These are phyloP conservation scores for Diabrotica virgifera DNA, from an alignment of 1,140 invertebrate genomes.

Conservation along the genomic window DNA sequence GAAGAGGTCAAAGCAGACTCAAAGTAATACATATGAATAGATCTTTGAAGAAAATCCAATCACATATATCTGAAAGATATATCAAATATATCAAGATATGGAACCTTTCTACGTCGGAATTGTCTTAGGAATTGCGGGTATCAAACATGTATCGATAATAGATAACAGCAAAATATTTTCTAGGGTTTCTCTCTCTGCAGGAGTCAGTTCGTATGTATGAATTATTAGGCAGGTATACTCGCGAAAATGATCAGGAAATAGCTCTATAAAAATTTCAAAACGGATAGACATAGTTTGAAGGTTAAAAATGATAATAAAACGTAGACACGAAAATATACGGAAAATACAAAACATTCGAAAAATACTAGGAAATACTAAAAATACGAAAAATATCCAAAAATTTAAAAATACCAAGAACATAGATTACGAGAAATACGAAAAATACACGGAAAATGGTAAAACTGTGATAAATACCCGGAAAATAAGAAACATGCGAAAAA, in stretches of 20 bases:
- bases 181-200: not conserved
- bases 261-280: too few species aligned
- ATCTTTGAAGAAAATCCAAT: not conserved
- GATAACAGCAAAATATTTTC: slow-evolving; percentile 2
- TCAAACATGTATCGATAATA: slow-evolving; percentile 1
- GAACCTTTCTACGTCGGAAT: not conserved
- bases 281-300: too few species aligned
- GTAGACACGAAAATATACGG: too few species aligned
- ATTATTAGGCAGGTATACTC: not conserved
- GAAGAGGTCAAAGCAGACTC: not conserved
- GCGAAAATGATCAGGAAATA: not conserved
- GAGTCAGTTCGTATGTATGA: not conserved
- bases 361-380: too few species aligned
- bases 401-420: too few species aligned
- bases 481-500: too few species aligned
- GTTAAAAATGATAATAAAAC: too few species aligned
- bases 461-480: too few species aligned
- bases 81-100: slow-evolving; percentile 3
- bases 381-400: too few species aligned
- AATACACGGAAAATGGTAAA: too few species aligned
- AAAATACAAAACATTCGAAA: too few species aligned
- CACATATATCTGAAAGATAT: not conserved
- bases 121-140: not conserved
- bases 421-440: too few species aligned
- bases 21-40: slow-evolving; percentile 3